Conservation (phyloP, 2,797 vertebrate genomes). For the Eremophila alpestris region DNA sequence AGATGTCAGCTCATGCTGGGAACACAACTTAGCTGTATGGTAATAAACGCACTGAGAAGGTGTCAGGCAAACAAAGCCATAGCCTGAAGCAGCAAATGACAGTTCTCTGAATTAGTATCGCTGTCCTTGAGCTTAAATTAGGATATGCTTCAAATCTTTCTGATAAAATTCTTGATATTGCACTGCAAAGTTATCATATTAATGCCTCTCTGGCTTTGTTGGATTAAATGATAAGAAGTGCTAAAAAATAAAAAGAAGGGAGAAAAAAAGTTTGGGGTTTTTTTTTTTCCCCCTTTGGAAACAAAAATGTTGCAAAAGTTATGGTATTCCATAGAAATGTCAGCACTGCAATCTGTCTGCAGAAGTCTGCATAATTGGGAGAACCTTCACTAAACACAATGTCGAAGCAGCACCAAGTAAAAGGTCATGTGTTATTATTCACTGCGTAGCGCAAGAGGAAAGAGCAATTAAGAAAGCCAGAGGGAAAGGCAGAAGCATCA, state of each 20-base stretch:
- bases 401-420: conserved; percentile 24
- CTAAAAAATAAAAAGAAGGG: neutral
- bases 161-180: conserved; percentile 33
- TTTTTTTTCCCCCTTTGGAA: neutral
- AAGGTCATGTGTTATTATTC: conserved; percentile 56
- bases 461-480: conserved; percentile 43
- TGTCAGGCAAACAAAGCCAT: conserved; percentile 74
- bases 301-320: conserved; percentile 30
- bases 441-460: conserved; percentile 19
- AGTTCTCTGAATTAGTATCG: conserved; percentile 18
- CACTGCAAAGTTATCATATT: conserved; percentile 1
- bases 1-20: conserved; percentile 54
- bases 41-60: conserved; percentile 67
- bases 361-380: conserved; percentile 45
- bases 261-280: neutral
- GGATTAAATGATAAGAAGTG: neutral
- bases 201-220: neutral
- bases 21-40: conserved; percentile 63
- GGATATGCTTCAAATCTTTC: conserved; percentile 45
- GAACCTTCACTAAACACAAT: conserved; percentile 29
- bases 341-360: conserved; percentile 27
- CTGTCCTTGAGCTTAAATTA: conserved; percentile 60
- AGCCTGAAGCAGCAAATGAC: conserved; percentile 6
- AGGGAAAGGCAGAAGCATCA: conserved; percentile 22
- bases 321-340: conserved; percentile 33